These are phyloP conservation scores for Baryphthengus martii DNA, from an alignment of 2,113 vertebrate genomes.

Conservation along the genomic window DNA sequence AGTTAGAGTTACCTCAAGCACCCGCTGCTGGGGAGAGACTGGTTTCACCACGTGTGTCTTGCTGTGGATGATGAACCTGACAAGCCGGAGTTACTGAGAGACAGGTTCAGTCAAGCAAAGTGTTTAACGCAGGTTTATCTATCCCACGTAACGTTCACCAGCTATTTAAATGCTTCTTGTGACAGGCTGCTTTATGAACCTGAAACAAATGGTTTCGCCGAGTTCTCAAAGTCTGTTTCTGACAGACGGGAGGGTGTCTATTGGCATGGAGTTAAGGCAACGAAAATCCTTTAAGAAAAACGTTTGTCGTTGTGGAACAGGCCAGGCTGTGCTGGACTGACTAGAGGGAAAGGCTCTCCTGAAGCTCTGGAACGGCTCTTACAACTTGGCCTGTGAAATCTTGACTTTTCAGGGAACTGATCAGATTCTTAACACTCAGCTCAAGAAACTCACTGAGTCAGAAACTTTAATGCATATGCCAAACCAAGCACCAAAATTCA, in stretches of 20 bases:
- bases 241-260: not conserved
- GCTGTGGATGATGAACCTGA: not conserved
- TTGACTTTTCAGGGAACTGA: not conserved
- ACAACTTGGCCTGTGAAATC: not conserved
- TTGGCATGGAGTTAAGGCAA: not conserved
- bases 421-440: not conserved
- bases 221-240: not conserved
- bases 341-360: not conserved
- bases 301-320: not conserved
- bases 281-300: not conserved
- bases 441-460: not conserved
- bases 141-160: not conserved
- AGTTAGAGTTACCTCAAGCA: not conserved
- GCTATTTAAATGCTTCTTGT: not conserved
- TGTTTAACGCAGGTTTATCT: not conserved
- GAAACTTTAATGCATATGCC: not conserved
- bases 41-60: rapidly evolving
- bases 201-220: not conserved
- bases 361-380: not conserved
- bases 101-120: not conserved
- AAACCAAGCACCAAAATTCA: not conserved
- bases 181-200: not conserved
- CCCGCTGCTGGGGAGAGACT: not conserved
- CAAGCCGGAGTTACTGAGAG: not conserved
- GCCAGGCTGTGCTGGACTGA: not conserved